Evolutionary conservation across 2,113 vertebrate genomes (phyloP).

Genomic region (Nycticryphes semicollaris): DNA sequence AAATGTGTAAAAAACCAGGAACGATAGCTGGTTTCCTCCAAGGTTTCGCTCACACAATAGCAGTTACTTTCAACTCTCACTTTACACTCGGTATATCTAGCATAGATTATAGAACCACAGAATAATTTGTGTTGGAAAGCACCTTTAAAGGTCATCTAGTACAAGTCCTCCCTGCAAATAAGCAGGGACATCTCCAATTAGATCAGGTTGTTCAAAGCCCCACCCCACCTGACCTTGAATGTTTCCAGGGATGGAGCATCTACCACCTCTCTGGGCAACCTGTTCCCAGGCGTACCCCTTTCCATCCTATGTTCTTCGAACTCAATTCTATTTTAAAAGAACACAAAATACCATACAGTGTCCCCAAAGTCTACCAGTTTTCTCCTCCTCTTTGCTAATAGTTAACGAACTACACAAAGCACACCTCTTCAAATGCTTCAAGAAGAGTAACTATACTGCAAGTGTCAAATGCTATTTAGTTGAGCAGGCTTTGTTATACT

Average conservation of each 20-base stretch:
- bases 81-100: neutral
- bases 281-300: neutral
- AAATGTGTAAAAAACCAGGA: neutral
- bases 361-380: neutral
- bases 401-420: neutral
- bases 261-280: neutral
- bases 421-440: neutral
- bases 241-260: neutral
- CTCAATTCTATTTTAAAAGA: neutral
- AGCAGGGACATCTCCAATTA: neutral
- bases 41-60: neutral
- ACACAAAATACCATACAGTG: neutral
- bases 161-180: neutral
- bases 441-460: neutral
- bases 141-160: neutral
- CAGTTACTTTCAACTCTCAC: neutral
- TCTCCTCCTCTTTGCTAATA: neutral
- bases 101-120: neutral
- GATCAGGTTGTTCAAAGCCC: neutral
- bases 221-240: neutral
- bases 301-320: neutral
- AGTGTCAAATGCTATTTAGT: neutral
- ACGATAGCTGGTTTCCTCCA: neutral
- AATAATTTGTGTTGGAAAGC: neutral
- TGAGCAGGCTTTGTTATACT: neutral